Evolutionary conservation across 2,888 invertebrate genomes (phyloP).

Genomic region (Drosophila neonasuta): DNA sequence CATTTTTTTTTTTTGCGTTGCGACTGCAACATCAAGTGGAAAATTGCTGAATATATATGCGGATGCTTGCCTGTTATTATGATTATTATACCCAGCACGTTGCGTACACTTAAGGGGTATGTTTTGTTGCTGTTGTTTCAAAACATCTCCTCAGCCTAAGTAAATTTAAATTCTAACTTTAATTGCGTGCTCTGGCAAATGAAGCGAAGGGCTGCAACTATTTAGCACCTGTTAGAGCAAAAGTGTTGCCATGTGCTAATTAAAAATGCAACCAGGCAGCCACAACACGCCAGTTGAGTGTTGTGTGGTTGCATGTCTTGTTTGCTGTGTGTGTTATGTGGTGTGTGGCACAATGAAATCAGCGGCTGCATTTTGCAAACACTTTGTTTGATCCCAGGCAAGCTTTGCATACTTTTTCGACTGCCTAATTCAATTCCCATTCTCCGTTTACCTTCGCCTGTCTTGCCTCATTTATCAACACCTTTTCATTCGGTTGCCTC

Average conservation of each 20-base stretch:
- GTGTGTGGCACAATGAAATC: conserved; percentile 36
- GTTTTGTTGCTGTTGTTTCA: background rate
- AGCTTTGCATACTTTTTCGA: conserved; percentile 60
- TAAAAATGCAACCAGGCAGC: conserved; percentile 56
- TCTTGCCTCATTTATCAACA: conserved; percentile 68
- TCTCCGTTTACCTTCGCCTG: conserved; percentile 12
- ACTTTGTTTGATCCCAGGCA: conserved; percentile 57
- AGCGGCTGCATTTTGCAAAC: conserved; percentile 42
- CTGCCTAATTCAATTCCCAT: conserved; percentile 72
- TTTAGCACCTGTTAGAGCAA: conserved; percentile 75
- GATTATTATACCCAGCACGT: conserved; percentile 30
- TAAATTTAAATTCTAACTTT: conserved; percentile 30
- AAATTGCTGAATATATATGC: conserved; percentile 70
- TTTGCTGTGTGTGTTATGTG: conserved; percentile 12
- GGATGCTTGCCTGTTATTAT: conserved; percentile 37
- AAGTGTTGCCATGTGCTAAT: conserved; percentile 62
- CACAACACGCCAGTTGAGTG: conserved; percentile 6
- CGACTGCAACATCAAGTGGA: conserved; percentile 66
- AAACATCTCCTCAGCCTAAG: conserved; percentile 24
- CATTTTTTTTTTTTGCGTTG: conserved; percentile 27
- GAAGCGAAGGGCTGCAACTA: conserved; percentile 47
- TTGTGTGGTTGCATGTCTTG: conserved; percentile 58
- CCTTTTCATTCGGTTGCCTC: conserved; percentile 58
- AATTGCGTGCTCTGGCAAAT: conserved; percentile 55
- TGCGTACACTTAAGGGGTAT: conserved; percentile 9